A percentile compares a stretch with the other conserved stretches of the same genome.
Conservation (phyloP, 2,113 vertebrate genomes). For the Anguilla rostrata region DNA sequence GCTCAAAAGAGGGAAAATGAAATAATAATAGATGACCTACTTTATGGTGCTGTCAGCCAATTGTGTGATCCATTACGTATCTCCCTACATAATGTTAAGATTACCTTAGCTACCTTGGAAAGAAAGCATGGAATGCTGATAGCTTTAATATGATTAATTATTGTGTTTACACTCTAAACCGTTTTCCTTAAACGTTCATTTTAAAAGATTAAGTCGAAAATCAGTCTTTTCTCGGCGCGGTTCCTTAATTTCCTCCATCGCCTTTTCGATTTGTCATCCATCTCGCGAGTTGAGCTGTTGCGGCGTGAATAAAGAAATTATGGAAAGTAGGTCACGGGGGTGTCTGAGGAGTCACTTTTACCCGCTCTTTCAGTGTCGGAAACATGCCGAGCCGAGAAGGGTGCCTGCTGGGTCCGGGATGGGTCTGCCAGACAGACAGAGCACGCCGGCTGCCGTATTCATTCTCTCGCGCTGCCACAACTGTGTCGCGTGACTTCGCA, state of each 20-base stretch:
- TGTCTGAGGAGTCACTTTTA: background rate
- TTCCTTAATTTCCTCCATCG: background rate
- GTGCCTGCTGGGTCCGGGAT: background rate
- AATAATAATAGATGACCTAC: conserved; percentile 44
- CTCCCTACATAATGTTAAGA: conserved; percentile 2
- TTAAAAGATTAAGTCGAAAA: background rate
- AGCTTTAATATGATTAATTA: background rate
- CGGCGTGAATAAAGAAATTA: background rate
- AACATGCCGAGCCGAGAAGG: background rate
- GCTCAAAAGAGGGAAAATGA: conserved; percentile 18
- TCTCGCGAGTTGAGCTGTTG: background rate
- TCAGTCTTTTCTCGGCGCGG: background rate
- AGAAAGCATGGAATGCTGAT: background rate
- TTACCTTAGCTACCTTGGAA: background rate
- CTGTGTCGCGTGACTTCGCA: background rate
- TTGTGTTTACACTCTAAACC: background rate
- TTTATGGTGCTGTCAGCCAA: conserved; percentile 29
- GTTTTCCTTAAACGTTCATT: background rate
- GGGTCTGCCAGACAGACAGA: background rate
- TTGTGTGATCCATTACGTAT: conserved; percentile 43
- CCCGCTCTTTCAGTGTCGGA: background rate
- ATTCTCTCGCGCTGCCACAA: background rate
- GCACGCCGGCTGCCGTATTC: background rate
- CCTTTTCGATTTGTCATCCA: background rate
- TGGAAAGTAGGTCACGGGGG: background rate